Evolutionary conservation across 2,888 invertebrate genomes (phyloP), one percentile per base, ranked within the genome.

Genomic region (Drosophila ochracea): DNA sequence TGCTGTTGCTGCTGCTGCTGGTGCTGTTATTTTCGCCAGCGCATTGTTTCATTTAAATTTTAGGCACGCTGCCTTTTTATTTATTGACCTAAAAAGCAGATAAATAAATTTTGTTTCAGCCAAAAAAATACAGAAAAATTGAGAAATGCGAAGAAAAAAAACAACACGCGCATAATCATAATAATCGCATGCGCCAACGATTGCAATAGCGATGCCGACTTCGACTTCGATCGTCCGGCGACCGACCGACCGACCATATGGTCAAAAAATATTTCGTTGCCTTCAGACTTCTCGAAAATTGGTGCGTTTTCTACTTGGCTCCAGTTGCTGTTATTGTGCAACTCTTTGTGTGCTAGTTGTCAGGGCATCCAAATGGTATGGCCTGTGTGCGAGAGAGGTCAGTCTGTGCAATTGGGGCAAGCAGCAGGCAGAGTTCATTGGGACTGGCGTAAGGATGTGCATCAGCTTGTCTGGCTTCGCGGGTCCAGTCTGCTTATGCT

Each of bases 11-110:
- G 65, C 53, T 78, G 65, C 28, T 58, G 65, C 55, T 78, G 65
- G 50, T 78, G 49, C 28, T 50, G 63, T 68, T 30, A 37, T 59
- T 63, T 76, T 39, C 41, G 78, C 67, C 54, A 54, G 71, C 58
- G 76, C 74, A 73, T 87, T 76, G 80, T 78, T 87, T 82, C 90
- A 89, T 89, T 85, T 84, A 83, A 80, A 85, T 85, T 85, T 85
- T 80, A 80, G 90, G 90, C 85, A 86, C 88, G 88, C 83, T 78
- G 87, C 74, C 77, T 68, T 73, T 73, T 85, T 64, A 85, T 85
- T 86, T 86, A 86, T 86, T 86, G 85, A 86, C 90, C 85, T 81
- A 86, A 83, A 86, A 85, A 88, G 57, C 87, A 87, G 84, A 90
- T 83, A 85, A 86, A 90, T 83, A 88, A 80, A 82, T 84, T 80